Percentiles rank a stretch among this genome's conserved stretches.
Evolutionary conservation across 2,797 vertebrate genomes (phyloP).

Genomic region (Acrocephalus scirpaceus): DNA sequence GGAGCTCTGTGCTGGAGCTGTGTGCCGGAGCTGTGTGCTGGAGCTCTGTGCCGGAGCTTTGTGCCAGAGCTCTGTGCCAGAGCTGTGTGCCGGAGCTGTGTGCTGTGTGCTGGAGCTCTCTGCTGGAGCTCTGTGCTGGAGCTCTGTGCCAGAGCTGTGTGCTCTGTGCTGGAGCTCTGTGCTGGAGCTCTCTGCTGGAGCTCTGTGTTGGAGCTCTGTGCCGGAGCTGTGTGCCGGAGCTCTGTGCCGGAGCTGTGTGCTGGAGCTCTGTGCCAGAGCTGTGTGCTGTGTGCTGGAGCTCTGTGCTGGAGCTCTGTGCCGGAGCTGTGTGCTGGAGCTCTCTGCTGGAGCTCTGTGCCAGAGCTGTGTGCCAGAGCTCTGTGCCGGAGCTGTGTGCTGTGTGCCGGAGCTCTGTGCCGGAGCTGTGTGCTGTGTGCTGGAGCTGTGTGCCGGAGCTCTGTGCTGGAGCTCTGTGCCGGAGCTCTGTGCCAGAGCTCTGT

Average conservation of each 20-base stretch:
- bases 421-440: background rate
- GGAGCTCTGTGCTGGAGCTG: background rate
- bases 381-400: background rate
- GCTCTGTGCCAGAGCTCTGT: background rate
- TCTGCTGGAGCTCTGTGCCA: background rate
- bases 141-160: background rate
- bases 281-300: background rate
- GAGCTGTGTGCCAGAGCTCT: background rate
- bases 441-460: background rate
- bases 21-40: background rate
- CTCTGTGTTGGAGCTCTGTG: background rate
- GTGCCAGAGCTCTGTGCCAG: background rate
- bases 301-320: background rate
- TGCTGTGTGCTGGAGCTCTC: background rate
- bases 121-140: background rate
- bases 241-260: background rate
- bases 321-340: background rate
- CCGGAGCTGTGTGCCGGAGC: background rate
- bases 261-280: too few relatives aligned
- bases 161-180: too few relatives aligned
- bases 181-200: too few relatives aligned
- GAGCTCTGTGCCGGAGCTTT: background rate
- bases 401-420: too few relatives aligned
- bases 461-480: background rate
- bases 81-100: background rate